Evolutionary conservation across 2,113 vertebrate genomes (phyloP).

Genomic region (Rallus limicola): DNA sequence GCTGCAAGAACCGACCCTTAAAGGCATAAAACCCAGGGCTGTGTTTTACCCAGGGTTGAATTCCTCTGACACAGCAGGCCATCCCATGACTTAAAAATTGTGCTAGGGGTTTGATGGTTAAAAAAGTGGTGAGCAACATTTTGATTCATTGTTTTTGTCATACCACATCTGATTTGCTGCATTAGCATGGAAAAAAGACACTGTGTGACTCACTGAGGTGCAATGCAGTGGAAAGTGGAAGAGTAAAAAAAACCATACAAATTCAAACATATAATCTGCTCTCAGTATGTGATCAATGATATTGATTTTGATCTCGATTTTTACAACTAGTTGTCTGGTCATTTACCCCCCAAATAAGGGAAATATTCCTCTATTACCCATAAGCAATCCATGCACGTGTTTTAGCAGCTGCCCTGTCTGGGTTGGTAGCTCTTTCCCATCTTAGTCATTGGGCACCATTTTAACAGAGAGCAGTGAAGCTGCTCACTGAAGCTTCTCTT

Average conservation of each 20-base stretch:
- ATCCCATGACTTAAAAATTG: background rate
- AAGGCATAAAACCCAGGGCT: background rate
- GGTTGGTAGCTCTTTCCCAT: background rate
- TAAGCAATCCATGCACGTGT: background rate
- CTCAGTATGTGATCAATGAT: background rate
- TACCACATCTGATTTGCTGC: background rate
- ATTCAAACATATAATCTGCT: background rate
- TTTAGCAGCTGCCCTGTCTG: background rate
- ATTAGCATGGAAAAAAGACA: background rate
- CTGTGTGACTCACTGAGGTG: background rate
- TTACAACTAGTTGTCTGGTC: background rate
- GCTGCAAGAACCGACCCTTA: background rate
- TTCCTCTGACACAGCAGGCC: background rate
- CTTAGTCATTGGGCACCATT: background rate
- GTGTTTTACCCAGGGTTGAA: background rate
- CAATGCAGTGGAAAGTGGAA: background rate
- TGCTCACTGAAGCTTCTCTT: background rate
- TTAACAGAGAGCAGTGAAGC: background rate
- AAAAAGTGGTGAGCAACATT: background rate
- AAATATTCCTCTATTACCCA: background rate
- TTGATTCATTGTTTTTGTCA: background rate
- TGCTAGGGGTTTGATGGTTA: background rate
- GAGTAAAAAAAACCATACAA: background rate
- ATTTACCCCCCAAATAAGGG: background rate
- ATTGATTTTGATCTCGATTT: background rate